Percentiles rank a stretch among this genome's conserved stretches.
Conservation (phyloP, 2,888 invertebrate species). For the Netelia fuscicornis region DNA sequence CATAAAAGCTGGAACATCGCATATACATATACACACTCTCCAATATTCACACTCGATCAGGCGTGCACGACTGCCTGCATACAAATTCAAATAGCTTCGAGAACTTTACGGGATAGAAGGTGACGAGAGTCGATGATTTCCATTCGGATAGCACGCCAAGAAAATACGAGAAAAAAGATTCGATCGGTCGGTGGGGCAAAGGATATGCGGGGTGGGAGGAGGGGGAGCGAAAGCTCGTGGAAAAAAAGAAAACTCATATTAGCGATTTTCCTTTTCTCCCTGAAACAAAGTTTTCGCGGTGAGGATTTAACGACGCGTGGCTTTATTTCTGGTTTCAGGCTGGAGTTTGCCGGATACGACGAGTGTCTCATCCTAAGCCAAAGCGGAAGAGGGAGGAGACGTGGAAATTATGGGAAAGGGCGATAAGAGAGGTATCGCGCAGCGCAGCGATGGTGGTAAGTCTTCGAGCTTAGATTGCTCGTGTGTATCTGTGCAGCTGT, state of each 20-base stretch:
- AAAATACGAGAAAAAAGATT: not conserved
- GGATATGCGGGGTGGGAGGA: not conserved
- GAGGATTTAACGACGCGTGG: conserved; percentile 20
- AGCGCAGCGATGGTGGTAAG: conserved; percentile 85
- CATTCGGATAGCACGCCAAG: not conserved
- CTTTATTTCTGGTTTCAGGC: conserved; percentile 51
- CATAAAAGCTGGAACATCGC: not conserved
- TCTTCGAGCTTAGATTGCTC: conserved; percentile 4
- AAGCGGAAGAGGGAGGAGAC: conserved; percentile 70
- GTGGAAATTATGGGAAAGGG: conserved; percentile 85
- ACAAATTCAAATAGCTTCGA: conserved; percentile 51
- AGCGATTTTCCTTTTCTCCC: not conserved
- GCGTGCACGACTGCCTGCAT: conserved; percentile 22
- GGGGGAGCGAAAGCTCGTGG: not conserved
- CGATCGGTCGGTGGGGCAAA: not conserved
- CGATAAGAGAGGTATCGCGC: conserved; percentile 85
- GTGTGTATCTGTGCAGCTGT: conserved; percentile 9
- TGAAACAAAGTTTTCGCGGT: not conserved
- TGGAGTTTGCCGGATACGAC: conserved; percentile 63
- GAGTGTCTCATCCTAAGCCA: conserved; percentile 74
- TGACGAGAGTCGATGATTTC: not conserved
- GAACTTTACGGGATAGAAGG: conserved; percentile 12
- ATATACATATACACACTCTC: not conserved
- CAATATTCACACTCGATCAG: conserved; percentile 30
- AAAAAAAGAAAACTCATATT: not conserved